Evolutionary conservation across 2,797 vertebrate species (phyloP).

Genomic region (Muscicapa striata): DNA sequence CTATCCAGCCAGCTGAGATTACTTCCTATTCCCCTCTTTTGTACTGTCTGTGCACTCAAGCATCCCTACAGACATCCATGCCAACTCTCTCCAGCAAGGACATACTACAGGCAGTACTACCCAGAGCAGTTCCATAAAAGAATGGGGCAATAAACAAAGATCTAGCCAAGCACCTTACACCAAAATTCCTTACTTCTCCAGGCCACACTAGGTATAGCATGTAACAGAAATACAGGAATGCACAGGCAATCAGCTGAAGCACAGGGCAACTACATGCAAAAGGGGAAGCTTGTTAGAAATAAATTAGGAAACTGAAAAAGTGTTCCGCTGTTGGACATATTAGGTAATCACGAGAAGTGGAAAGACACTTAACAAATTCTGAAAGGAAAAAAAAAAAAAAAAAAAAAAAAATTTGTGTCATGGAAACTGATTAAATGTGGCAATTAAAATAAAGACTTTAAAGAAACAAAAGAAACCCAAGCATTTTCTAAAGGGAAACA

Average conservation of each 20-base stretch:
- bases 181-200: background rate
- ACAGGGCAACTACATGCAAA: background rate
- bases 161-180: background rate
- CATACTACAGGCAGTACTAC: background rate
- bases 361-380: background rate
- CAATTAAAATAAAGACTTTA: background rate
- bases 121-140: background rate
- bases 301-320: background rate
- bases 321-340: background rate
- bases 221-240: background rate
- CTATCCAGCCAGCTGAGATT: background rate
- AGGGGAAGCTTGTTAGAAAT: background rate
- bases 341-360: background rate
- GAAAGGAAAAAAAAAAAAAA: background rate
- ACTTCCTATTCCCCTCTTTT: background rate
- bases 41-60: fast-evolving
- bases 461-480: background rate
- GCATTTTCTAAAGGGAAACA: background rate
- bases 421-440: background rate
- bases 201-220: background rate
- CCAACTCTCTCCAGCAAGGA: background rate
- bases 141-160: background rate
- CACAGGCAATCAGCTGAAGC: background rate
- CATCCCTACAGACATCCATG: background rate
- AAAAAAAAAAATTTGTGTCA: background rate